Evolutionary conservation across 2,888 invertebrate species (phyloP).

Genomic region (Mamestra brassicae): DNA sequence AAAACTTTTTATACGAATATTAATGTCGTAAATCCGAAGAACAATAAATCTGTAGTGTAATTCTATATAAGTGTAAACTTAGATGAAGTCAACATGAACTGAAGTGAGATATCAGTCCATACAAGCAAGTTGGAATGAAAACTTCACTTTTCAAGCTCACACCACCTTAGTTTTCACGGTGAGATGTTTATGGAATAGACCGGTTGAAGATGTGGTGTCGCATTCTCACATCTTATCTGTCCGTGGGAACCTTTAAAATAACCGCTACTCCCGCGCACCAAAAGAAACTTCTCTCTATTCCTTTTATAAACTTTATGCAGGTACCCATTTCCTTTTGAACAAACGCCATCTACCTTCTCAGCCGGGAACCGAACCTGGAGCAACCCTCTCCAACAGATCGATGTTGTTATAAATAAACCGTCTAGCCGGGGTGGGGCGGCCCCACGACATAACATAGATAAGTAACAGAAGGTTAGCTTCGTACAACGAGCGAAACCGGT

Average conservation of each 20-base stretch:
- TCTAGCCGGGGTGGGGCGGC: conserved; percentile 66
- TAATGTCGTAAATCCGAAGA: too few species aligned
- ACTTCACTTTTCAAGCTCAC: too few species aligned
- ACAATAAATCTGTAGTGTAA: too few species aligned
- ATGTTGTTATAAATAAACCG: conserved; percentile 71
- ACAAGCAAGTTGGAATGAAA: too few species aligned
- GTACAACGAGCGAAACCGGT: neutral
- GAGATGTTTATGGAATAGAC: too few species aligned
- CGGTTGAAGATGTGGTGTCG: neutral
- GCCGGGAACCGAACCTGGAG: conserved; percentile 30
- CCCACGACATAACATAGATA: conserved; percentile 31
- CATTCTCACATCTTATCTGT: neutral
- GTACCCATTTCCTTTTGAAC: neutral
- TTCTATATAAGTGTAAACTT: too few species aligned
- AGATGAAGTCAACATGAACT: too few species aligned
- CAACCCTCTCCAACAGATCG: conserved; percentile 59
- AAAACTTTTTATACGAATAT: too few species aligned
- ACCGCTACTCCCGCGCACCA: neutral
- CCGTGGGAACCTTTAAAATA: neutral
- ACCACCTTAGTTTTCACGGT: too few species aligned
- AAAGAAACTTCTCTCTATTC: neutral
- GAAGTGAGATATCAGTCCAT: too few species aligned
- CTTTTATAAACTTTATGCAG: neutral
- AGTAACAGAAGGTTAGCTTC: neutral
- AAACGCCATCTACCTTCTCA: conserved; percentile 56